phyloP scores from a whole-genome alignment of 2,113 vertebrate genomes.

The Gobio gobio region DNA sequence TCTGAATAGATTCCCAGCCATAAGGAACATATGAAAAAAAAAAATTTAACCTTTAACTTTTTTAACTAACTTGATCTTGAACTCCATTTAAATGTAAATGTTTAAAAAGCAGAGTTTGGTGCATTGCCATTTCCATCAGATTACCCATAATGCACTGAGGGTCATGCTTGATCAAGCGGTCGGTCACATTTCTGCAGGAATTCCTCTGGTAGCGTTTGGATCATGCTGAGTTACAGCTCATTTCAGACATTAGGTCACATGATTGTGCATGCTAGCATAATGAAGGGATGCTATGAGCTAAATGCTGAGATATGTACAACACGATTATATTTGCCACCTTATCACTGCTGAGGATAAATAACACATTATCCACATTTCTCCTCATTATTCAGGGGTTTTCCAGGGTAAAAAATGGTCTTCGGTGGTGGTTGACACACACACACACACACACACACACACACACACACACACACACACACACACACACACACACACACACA shows the following conservation, averaged over 20 bases:
- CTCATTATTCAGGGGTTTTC: no score
- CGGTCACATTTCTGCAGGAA: background rate
- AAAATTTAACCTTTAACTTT: no score
- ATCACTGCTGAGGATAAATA: background rate
- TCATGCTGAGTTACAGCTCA: slow-evolving; percentile 1
- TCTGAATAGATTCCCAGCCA: no score
- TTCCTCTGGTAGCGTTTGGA: background rate
- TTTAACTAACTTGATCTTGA: no score
- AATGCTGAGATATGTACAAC: background rate
- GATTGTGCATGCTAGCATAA: background rate
- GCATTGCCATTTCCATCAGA: background rate
- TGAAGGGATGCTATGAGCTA: background rate
- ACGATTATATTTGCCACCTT: background rate
- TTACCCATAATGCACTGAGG: background rate
- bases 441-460: no score
- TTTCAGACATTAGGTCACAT: slow-evolving; percentile 17
- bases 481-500: no score
- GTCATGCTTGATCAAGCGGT: slow-evolving; percentile 14
- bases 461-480: no score
- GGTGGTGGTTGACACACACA: no score
- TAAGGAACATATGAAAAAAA: no score
- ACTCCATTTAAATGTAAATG: no score
- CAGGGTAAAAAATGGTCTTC: no score
- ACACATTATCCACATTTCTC: no score
- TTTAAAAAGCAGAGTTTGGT: background rate